These are phyloP conservation scores for Scleropages formosus DNA, from an alignment of 2,797 vertebrate genomes.

Conservation along the genomic window DNA sequence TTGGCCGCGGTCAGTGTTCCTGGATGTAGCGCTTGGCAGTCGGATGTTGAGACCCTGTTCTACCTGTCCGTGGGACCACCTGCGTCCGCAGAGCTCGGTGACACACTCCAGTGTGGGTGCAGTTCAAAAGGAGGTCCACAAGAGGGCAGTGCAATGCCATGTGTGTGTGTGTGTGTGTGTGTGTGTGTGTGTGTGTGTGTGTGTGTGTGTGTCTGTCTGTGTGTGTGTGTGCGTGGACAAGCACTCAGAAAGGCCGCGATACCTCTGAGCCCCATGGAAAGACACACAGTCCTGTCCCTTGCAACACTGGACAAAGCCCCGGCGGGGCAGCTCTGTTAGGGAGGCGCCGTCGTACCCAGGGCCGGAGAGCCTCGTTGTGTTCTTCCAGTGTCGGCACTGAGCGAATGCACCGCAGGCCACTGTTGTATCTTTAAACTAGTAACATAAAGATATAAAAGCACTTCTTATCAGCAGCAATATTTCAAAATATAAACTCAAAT, in stretches of 20 bases:
- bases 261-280: background rate
- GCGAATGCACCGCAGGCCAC: background rate
- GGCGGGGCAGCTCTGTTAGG: background rate
- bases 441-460: background rate
- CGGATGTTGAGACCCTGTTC: background rate
- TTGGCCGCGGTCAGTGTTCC: too few relatives aligned
- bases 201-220: too few relatives aligned
- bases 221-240: too few relatives aligned
- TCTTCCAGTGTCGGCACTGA: background rate
- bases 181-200: too few relatives aligned
- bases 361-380: too few relatives aligned
- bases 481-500: conserved; percentile 14
- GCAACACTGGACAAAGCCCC: conserved; percentile 14
- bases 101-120: background rate
- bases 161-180: background rate
- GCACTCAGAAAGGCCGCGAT: background rate
- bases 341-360: too few relatives aligned
- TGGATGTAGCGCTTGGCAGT: background rate
- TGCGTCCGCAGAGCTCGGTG: background rate
- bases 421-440: background rate
- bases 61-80: background rate
- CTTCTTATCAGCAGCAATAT: background rate
- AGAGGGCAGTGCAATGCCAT: conserved; percentile 27
- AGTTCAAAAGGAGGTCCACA: conserved; percentile 1
- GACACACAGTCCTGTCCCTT: background rate